Conservation (phyloP, 2,888 invertebrate species). For the Teleiodes luculella region DNA sequence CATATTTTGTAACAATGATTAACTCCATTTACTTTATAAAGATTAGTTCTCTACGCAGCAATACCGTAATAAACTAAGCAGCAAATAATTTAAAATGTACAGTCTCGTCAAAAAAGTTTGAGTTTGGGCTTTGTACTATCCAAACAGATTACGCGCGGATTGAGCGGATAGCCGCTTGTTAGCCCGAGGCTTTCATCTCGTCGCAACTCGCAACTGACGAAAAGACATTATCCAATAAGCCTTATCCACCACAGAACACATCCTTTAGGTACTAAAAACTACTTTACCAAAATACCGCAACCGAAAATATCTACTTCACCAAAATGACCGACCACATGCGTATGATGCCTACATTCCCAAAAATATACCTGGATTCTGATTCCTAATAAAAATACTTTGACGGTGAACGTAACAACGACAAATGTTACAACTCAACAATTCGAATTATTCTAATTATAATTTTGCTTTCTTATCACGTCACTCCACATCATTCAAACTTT, state of each 20-base stretch:
- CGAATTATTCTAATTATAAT: too few species aligned
- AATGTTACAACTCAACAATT: too few species aligned
- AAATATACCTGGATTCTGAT: too few species aligned
- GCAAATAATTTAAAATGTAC: constrained; percentile 7
- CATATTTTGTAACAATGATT: not conserved
- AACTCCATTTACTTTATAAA: too few species aligned
- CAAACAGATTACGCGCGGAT: constrained; percentile 17
- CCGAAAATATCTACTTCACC: too few species aligned
- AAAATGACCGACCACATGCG: too few species aligned
- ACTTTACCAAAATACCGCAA: too few species aligned
- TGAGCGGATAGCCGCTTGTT: constrained; percentile 16
- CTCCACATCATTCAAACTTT: too few species aligned
- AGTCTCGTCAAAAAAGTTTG: constrained; percentile 6
- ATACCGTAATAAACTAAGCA: not conserved
- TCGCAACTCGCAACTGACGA: constrained; percentile 1
- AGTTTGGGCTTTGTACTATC: constrained; percentile 8
- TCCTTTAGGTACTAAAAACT: not conserved
- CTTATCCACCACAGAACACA: constrained; percentile 7
- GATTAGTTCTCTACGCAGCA: not conserved
- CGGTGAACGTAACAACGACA: too few species aligned
- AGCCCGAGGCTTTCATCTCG: constrained; percentile 5
- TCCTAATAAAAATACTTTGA: too few species aligned
- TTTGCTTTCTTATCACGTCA: too few species aligned
- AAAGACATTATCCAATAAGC: constrained; percentile 15
- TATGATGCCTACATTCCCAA: too few species aligned